Percentiles rank a stretch among this genome's conserved stretches.
Evolutionary conservation across 1,140 invertebrate species (phyloP).

Genomic region (Neodiprion lecontei): DNA sequence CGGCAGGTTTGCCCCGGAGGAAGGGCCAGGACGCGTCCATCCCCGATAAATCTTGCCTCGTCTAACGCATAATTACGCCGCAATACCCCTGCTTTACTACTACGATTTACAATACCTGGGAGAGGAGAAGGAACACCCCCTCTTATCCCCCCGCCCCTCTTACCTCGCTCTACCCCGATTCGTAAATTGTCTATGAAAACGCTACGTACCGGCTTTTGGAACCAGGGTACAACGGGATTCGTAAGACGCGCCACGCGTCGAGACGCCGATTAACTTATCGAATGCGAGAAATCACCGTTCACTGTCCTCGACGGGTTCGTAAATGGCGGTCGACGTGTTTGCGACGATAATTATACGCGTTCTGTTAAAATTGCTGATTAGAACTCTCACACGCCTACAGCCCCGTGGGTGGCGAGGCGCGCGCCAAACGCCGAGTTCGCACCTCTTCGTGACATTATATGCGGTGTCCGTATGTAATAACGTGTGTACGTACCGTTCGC

Average conservation of each 20-base stretch:
- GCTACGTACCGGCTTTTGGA: constrained; percentile 11
- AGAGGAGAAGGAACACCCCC: constrained; percentile 11
- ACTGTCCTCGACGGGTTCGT: background rate
- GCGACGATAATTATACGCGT: constrained; percentile 3
- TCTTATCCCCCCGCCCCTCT: constrained; percentile 21
- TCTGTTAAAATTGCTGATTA: constrained; percentile 1
- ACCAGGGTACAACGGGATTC: too few relatives aligned
- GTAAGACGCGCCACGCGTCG: too few relatives aligned
- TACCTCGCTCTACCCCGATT: background rate
- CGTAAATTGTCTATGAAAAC: background rate
- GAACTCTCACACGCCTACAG: background rate
- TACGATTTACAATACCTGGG: background rate
- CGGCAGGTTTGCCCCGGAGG: background rate
- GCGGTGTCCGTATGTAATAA: too few relatives aligned
- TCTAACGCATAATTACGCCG: background rate
- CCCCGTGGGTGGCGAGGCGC: too few relatives aligned
- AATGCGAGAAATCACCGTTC: too few relatives aligned
- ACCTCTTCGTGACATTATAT: too few relatives aligned
- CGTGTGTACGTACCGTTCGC: too few relatives aligned
- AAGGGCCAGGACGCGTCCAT: background rate
- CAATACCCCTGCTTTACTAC: background rate
- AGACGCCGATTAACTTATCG: too few relatives aligned
- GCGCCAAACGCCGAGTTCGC: too few relatives aligned
- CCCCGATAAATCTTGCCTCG: background rate
- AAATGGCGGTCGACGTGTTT: background rate